phyloP scores from a whole-genome alignment of 2,797 vertebrate species.

The Acestrorhynchus altus region DNA sequence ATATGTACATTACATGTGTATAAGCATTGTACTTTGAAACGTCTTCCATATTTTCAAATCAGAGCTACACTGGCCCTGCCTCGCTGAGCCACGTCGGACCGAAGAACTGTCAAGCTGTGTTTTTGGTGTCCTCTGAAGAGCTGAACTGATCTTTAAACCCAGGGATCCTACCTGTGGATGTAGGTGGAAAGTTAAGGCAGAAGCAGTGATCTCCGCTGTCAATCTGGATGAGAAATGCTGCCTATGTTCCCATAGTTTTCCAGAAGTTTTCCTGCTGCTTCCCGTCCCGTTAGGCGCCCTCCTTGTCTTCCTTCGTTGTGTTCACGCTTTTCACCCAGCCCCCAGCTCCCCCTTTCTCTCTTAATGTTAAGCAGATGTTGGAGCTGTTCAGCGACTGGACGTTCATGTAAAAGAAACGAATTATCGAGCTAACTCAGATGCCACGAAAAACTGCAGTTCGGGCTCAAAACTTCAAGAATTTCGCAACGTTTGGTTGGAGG shows the following conservation, averaged over 20 bases:
- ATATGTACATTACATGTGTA: not conserved
- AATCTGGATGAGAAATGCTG: not conserved
- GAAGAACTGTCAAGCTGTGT: slow-evolving; percentile 3
- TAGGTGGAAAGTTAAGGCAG: slow-evolving; percentile 3
- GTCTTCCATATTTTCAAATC: not conserved
- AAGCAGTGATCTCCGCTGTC: slow-evolving; percentile 6
- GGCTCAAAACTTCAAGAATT: slow-evolving; percentile 56
- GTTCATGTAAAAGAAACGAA: not conserved
- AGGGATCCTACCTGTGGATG: slow-evolving; percentile 9
- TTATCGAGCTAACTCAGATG: not conserved
- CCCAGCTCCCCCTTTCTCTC: not conserved
- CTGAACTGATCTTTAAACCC: not conserved
- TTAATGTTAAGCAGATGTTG: not conserved
- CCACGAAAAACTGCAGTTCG: slow-evolving; percentile 13
- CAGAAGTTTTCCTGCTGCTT: slow-evolving; percentile 38
- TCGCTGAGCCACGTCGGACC: slow-evolving; percentile 33
- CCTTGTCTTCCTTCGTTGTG: slow-evolving; percentile 49
- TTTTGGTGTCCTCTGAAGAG: not conserved
- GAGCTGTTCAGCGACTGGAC: not conserved
- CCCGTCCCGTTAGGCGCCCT: slow-evolving; percentile 50
- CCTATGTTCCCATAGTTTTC: slow-evolving; percentile 49
- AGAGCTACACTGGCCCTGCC: not conserved
- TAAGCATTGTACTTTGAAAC: not conserved
- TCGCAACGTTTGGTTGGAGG: slow-evolving; percentile 53
- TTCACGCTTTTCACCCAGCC: slow-evolving; percentile 37